Conservation (phyloP, 2,797 vertebrate genomes). For the Epinephelus malabaricus region DNA sequence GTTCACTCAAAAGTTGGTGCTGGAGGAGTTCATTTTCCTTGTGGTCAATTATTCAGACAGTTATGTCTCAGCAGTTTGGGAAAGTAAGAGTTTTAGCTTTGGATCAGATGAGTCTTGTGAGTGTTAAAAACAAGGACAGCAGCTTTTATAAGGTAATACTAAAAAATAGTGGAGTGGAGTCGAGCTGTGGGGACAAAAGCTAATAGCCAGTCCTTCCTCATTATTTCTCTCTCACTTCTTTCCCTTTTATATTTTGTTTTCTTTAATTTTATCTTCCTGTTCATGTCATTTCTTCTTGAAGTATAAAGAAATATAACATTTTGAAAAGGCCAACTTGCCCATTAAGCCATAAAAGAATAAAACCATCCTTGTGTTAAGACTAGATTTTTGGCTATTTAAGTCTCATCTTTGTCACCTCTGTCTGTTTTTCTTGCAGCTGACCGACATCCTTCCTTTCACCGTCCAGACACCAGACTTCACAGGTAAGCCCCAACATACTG, state of each 20-base stretch:
- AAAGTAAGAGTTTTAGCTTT: conserved; percentile 32
- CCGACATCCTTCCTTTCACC: background rate
- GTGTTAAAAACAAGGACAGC: conserved; percentile 12
- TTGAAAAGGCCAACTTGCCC: conserved; percentile 15
- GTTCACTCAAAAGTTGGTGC: conserved; percentile 25
- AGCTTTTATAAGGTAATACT: background rate
- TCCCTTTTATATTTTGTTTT: background rate
- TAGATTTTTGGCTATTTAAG: conserved; percentile 5
- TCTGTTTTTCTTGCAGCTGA: background rate
- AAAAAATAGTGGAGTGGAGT: background rate
- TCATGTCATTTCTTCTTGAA: conserved; percentile 15
- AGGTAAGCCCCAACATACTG: background rate
- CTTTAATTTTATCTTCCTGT: background rate
- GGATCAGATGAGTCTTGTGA: conserved; percentile 16
- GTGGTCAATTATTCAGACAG: conserved; percentile 55
- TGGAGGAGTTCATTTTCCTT: conserved; percentile 29
- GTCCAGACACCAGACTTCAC: background rate
- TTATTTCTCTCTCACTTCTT: conserved; percentile 1
- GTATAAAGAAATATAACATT: background rate
- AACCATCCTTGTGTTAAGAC: background rate
- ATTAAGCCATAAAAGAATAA: conserved; percentile 9
- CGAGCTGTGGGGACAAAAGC: conserved; percentile 1
- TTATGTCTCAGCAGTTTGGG: conserved; percentile 24
- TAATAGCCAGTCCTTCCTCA: conserved; percentile 6
- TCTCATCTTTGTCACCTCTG: background rate